Evolutionary conservation across 35 echinoderm and acorn worm species (phyloP), one percentile per base, ranked within the genome.

Genomic region (Holothuria glaberrima): DNA sequence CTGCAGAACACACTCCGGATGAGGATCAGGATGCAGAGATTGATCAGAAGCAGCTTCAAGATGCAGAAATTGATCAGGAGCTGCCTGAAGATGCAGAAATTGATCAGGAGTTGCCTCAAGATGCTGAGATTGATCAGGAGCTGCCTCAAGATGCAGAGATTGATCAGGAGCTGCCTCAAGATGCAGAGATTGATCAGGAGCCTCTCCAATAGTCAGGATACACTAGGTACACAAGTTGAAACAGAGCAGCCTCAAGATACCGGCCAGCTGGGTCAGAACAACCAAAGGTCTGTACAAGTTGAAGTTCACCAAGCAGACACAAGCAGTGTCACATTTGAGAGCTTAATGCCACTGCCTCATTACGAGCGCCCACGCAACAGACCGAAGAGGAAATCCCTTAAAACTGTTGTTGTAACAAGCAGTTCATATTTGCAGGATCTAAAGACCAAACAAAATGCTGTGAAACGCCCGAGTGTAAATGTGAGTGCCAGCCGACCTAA

Each of bases 331-430:
- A 41, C 75, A 36, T 67, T 67, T 67, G 63, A 67, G 63, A 67
- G 63, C 63, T 30, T 67, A 67, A 67, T 67, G 63, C 4, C 63
- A 4, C 48, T 60, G n/a, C 79, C 79, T 82, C 79, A 82, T 82
- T 82, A 82, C 79, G 79, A 82, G 48, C 79, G 79, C 21, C 79
- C 79, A 56, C 48, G 26, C 9, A 56, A 59, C 79, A 82, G 57
- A 82, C 79, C 79, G 50, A 82, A 82, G 79, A 56, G 54, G 57
- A 82, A 82, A 82, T 82, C 48, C 79, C 52, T 82, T 82, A 46
- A 25, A 82, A 82, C 44, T 59, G 79, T 82, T 59, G 79, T 82
- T 56, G 57, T 82, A 82, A 82, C 79, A 82, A 59, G 34, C 75
- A 79, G 75, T 45, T 79, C 31, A 31, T 79, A 45, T 79, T 21